Evolutionary conservation across 37 sponge, comb jelly and placozoan genomes (phyloP).

Genomic region (Agelas oroides): DNA sequence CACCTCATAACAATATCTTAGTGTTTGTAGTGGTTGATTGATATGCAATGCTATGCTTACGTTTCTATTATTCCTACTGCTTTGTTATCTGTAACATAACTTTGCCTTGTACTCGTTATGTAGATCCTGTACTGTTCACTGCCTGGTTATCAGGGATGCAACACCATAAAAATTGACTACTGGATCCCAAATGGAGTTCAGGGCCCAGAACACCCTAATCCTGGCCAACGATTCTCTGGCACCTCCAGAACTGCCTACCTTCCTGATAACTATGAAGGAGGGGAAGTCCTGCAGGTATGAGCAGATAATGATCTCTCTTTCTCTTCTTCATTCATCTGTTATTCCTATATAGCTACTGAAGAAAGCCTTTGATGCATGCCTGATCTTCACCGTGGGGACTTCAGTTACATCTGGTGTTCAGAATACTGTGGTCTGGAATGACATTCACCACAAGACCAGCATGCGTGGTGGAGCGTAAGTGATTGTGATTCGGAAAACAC

Average conservation of each 20-base stretch:
- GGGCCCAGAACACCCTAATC: slow-evolving; percentile 70
- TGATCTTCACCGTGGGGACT: slow-evolving; percentile 64
- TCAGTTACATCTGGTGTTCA: slow-evolving; percentile 46
- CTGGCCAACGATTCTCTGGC: slow-evolving; percentile 63
- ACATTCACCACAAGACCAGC: slow-evolving; percentile 70
- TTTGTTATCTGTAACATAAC: too few relatives aligned
- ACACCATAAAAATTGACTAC: slow-evolving; percentile 69
- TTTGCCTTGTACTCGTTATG: too few relatives aligned
- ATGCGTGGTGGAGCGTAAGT: slow-evolving; percentile 47
- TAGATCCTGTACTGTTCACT: neutral
- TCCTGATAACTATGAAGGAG: slow-evolving; percentile 70
- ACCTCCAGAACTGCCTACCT: slow-evolving; percentile 70
- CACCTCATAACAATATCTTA: too few relatives aligned
- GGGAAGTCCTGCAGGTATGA: slow-evolving; percentile 47
- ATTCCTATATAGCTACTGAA: slow-evolving; percentile 40
- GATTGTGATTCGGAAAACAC: too few relatives aligned
- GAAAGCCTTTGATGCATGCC: slow-evolving; percentile 57
- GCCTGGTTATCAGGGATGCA: slow-evolving; percentile 63
- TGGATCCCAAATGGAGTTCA: slow-evolving; percentile 71
- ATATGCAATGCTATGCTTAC: too few relatives aligned
- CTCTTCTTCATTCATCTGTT: too few relatives aligned
- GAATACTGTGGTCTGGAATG: slow-evolving; percentile 56
- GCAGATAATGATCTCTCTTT: too few relatives aligned
- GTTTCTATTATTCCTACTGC: too few relatives aligned
- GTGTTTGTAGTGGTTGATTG: too few relatives aligned